phyloP scores from a whole-genome alignment of 2,797 vertebrate genomes.

The Molossus molossus region DNA sequence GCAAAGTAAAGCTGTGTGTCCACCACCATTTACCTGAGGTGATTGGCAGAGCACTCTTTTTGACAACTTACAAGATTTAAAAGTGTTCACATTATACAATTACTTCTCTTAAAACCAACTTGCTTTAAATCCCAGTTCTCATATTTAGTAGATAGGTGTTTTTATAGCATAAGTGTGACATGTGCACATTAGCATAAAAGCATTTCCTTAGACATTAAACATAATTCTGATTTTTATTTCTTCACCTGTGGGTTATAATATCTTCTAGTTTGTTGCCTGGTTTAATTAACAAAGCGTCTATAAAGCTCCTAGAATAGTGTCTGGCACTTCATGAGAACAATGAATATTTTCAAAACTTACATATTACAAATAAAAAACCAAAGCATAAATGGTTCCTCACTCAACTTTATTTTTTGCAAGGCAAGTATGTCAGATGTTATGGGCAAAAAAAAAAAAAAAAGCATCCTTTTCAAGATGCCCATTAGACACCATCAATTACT shows the following conservation, averaged over 20 bases:
- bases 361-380: constrained; percentile 21
- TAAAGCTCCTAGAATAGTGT: constrained; percentile 22
- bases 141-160: constrained; percentile 12
- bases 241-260: background rate
- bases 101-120: constrained; percentile 28
- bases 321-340: background rate
- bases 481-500: background rate
- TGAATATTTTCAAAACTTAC: background rate
- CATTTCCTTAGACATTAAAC: background rate
- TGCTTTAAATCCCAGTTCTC: background rate
- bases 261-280: background rate
- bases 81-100: constrained; percentile 7
- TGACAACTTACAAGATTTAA: constrained; percentile 1
- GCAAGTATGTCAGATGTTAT: background rate
- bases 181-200: background rate
- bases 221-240: background rate
- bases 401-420: constrained; percentile 22
- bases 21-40: constrained; percentile 23
- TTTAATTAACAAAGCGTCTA: background rate
- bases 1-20: constrained; percentile 27
- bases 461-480: background rate
- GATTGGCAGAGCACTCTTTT: background rate
- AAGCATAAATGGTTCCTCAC: background rate
- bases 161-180: constrained; percentile 11
- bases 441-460: background rate